Evolutionary conservation across 2,797 vertebrate species (phyloP).

Genomic region (Rhynchonycteris naso): DNA sequence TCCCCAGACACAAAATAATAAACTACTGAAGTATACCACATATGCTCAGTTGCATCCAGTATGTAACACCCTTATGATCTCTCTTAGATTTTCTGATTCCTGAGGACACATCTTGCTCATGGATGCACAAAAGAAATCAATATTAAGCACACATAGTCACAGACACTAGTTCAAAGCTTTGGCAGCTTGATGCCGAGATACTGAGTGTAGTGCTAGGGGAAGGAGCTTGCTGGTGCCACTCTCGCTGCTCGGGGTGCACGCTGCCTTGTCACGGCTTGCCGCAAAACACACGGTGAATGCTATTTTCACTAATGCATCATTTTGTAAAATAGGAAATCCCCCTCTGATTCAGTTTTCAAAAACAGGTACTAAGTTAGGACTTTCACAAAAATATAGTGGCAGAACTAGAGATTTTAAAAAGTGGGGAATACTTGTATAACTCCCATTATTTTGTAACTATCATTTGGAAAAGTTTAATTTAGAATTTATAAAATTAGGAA

Average conservation of each 20-base stretch:
- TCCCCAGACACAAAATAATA: not conserved
- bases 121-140: not conserved
- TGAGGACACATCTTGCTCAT: not conserved
- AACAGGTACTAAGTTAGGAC: not conserved
- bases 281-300: too few relatives aligned
- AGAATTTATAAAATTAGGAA: not conserved
- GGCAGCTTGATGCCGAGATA: not conserved
- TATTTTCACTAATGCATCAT: too few relatives aligned
- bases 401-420: not conserved
- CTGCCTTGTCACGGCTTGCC: not conserved
- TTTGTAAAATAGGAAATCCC: not conserved
- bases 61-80: not conserved
- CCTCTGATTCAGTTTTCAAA: not conserved
- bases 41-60: not conserved
- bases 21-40: not conserved
- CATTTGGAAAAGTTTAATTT: slow-evolving; percentile 33
- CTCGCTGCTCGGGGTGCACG: not conserved
- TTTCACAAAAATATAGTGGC: not conserved
- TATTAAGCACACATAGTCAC: not conserved
- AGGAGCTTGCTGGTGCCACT: not conserved
- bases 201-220: not conserved
- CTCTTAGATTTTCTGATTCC: not conserved
- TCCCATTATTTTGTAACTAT: not conserved
- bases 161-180: not conserved
- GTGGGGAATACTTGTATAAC: not conserved